These are phyloP conservation scores for Amblyteles armatorius DNA, from an alignment of 2,888 invertebrate species.

Conservation along the genomic window DNA sequence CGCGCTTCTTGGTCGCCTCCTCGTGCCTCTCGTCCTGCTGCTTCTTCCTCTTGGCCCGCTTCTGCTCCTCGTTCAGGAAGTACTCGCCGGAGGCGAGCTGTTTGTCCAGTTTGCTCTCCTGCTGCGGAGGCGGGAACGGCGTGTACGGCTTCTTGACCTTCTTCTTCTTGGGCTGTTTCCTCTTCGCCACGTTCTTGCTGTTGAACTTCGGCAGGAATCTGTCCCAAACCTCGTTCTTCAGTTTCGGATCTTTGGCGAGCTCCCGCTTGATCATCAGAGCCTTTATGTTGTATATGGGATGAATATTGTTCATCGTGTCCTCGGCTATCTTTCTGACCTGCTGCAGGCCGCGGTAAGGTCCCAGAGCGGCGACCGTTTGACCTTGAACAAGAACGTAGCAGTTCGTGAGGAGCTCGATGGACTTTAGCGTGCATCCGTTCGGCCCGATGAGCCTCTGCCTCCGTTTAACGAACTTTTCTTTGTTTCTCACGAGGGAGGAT, in stretches of 20 bases:
- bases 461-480: constrained; percentile 97
- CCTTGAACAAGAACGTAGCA: constrained; percentile 99
- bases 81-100: constrained; percentile 98
- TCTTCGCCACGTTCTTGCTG: constrained; percentile 94
- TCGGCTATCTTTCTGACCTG: constrained; percentile 94
- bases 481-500: constrained; percentile 94
- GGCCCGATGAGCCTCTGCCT: constrained; percentile 98
- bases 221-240: constrained; percentile 98
- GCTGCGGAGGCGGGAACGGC: constrained; percentile 98
- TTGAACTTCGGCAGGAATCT: constrained; percentile 98
- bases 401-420: constrained; percentile 97
- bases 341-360: constrained; percentile 95
- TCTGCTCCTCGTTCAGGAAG: constrained; percentile 95
- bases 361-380: constrained; percentile 98
- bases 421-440: constrained; percentile 98
- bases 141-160: constrained; percentile 97
- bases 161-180: constrained; percentile 95
- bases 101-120: constrained; percentile 97
- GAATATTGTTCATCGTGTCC: constrained; percentile 99
- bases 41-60: constrained; percentile 89
- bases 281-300: constrained; percentile 99
- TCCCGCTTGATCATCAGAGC: constrained; percentile 99
- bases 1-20: constrained; percentile 89
- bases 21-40: constrained; percentile 92
- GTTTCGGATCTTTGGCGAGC: constrained; percentile 95